Evolutionary conservation across 1,140 invertebrate species (phyloP), one percentile per base, ranked within the genome.

Genomic region (Drosophila mojavensis): DNA sequence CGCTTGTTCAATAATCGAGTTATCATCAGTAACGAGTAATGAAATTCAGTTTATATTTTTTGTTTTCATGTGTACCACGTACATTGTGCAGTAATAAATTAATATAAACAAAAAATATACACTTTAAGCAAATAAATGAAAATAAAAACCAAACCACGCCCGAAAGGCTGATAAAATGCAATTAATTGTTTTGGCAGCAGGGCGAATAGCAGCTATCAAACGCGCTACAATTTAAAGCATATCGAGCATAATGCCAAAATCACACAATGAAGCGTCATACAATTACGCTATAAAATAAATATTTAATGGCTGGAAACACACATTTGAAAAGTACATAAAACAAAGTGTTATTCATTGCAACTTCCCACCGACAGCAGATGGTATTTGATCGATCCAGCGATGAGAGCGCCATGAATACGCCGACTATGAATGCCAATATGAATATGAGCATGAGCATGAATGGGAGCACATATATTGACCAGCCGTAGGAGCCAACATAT

Each of bases 131-230:
- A 39, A 26, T 51, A 51, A 17, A 47, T 15, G 3, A 30, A 17
- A 53, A 30, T n/a, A 28, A 28, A 30, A 59, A 56, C 26, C 33
- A 62, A 53, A 63, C 50, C 6, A 45, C 53, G 33, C 39, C 41
- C 26, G 39, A 72, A 72, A 64, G 56, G 45, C 36, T 56, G 70
- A 67, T 66, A 58, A 78, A 76, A 76, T 54, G 62, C 67, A 77
- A 79, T 77, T 79, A 77, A 79, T 79, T 77, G 74, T 64, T 64
- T 67, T 64, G 43, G 48, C 43, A 47, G n/a, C 63, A 47, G 33
- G 39, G 24, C 17, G 54, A 59, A 54, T 55, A 39, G 36, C 4
- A 30, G 15, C 30, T n/a, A 73, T 58, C 20, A 62, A 64, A 30
- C 53, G 6, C 5, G 28, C n/a, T 11, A 33, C 13, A 70, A 70